phyloP scores from a whole-genome alignment of 1,140 invertebrate genomes.

The Bilobella aurantiaca region DNA sequence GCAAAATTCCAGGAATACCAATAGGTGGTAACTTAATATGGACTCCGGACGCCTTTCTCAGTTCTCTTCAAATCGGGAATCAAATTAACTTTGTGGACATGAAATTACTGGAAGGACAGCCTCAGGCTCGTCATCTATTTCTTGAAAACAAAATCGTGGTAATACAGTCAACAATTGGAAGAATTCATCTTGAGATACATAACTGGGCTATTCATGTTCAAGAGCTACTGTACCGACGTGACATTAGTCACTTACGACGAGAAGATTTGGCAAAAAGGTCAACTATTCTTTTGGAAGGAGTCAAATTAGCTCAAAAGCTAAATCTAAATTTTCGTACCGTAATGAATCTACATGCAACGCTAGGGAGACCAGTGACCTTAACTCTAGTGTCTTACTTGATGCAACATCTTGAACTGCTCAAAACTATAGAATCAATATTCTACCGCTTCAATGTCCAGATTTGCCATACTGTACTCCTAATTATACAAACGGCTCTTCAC shows the following conservation, averaged over 20 bases:
- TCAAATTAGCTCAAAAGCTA: constrained; percentile 41
- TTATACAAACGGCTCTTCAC: constrained; percentile 58
- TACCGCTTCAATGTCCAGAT: constrained; percentile 46
- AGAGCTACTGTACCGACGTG: constrained; percentile 33
- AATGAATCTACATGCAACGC: constrained; percentile 68
- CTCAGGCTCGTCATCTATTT: constrained; percentile 47
- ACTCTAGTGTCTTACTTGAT: constrained; percentile 63
- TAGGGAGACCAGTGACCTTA: constrained; percentile 66
- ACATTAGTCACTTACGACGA: constrained; percentile 46
- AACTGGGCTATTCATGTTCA: constrained; percentile 36
- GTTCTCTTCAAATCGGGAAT: constrained; percentile 53
- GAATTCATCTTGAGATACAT: constrained; percentile 43
- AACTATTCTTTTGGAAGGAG: constrained; percentile 49
- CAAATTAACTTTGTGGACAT: constrained; percentile 46
- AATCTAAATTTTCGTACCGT: constrained; percentile 50
- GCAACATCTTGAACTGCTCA: constrained; percentile 68
- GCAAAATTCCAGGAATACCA: constrained; percentile 55
- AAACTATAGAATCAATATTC: constrained; percentile 58
- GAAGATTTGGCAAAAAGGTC: constrained; percentile 54
- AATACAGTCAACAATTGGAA: constrained; percentile 50
- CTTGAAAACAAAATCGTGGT: constrained; percentile 48
- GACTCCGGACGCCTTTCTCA: constrained; percentile 55
- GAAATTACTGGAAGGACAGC: constrained; percentile 48
- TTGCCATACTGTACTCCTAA: constrained; percentile 52
- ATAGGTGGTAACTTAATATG: constrained; percentile 64